Base-by-base conservation (phyloP, 2,113 vertebrate genomes). In the Sceloporus tristichus region DNA sequence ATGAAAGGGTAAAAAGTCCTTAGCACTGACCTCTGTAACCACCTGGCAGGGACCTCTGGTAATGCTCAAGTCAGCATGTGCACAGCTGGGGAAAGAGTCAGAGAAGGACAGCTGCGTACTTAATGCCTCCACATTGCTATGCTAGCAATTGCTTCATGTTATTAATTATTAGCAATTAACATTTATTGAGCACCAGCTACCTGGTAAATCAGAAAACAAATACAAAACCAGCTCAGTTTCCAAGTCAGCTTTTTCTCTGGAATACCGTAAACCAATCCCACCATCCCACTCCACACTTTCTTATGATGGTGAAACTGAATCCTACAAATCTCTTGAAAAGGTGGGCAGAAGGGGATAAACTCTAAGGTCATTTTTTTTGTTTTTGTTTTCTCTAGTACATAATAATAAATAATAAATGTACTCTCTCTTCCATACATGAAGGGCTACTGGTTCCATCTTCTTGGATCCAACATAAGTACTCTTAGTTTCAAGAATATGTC, bases 381-480 rank as follows among this genome's bases (percentile, higher is more conserved):
- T 70, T 0, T 0, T 25, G 85, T 73, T 29, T 16, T 71, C 8
- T 29, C 7, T n/a, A 27, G 25, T 73, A 88, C 81, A 86, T 83
- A 2, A 78, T 73, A 84, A 88, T 38, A 25, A 2, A 78, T 73
- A 84, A 88, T 38, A 25, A 18, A 34, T 40, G 68, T 83, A 40
- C 9, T 9, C 19, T 73, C 23, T 82, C 79, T 73, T 75, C 56
- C 4, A 27, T 71, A 14, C 66, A 54, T 40, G 13, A 70, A 71
- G 79, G n/a, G 23, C 62, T 34, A 27, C 29, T 68, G 65, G 62
- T 53, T 16, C 76, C 29, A n/a, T 14, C 62, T 54, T 21, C 29
- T 54, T 73, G 73, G 77, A n/a, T 77, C n/a, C 76, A 84, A 89
- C 85, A 53, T 54, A 92, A 84, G 88, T 1, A 78, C 3, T 0